A percentile compares a stretch with the other conserved stretches of the same genome.
Conservation (phyloP, 2,797 vertebrate genomes). For the Lophotriccus pileatus region DNA sequence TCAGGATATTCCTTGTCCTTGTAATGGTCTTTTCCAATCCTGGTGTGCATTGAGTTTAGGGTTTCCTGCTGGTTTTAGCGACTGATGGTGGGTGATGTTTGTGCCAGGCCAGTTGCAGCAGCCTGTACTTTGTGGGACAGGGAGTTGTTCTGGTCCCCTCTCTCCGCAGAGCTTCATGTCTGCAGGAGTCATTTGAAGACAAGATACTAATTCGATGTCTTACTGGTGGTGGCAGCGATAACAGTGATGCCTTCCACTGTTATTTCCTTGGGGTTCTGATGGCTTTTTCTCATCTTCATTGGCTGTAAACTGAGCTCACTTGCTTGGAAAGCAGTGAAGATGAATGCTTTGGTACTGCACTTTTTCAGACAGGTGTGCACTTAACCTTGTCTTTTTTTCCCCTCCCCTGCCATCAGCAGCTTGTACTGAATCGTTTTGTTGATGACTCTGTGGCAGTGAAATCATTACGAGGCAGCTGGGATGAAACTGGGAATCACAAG, state of each 20-base stretch:
- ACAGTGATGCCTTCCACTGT: rapidly evolving
- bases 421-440: not conserved
- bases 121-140: not conserved
- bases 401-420: not conserved
- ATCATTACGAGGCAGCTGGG: not conserved
- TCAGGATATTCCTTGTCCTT: not conserved
- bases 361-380: not conserved
- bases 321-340: not conserved
- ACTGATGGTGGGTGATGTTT: not conserved
- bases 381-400: not conserved
- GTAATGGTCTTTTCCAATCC: not conserved
- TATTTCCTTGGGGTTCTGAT: not conserved
- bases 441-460: not conserved
- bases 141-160: not conserved
- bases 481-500: not conserved
- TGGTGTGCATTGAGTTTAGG: rapidly evolving
- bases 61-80: not conserved
- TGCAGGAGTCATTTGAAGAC: not conserved
- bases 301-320: not conserved
- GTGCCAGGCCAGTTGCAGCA: not conserved
- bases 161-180: not conserved
- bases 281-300: not conserved
- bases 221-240: not conserved
- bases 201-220: not conserved
- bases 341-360: not conserved